Evolutionary conservation across 2,888 invertebrate genomes (phyloP).

Genomic region (Mesoligia furuncula): DNA sequence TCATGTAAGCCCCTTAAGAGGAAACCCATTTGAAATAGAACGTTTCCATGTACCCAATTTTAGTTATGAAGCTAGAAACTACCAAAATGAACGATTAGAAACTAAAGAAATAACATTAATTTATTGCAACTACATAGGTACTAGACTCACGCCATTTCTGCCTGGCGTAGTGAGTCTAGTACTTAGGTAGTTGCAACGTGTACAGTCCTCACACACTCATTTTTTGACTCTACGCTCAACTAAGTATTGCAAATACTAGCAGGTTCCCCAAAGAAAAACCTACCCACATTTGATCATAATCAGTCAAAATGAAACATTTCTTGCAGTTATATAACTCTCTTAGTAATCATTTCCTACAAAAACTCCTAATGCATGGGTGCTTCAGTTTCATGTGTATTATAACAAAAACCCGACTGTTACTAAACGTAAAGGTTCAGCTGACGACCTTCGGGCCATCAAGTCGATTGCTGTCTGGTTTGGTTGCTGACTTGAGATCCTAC

Average conservation of each 20-base stretch:
- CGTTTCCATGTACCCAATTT: neutral
- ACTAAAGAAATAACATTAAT: neutral
- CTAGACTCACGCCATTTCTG: neutral
- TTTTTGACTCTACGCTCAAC: neutral
- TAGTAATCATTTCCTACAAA: constrained; percentile 47
- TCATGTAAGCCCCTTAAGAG: too few species aligned
- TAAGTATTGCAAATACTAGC: neutral
- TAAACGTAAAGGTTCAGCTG: constrained; percentile 55
- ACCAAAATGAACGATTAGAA: neutral
- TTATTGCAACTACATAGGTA: neutral
- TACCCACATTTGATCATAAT: constrained; percentile 15
- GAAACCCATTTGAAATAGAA: neutral
- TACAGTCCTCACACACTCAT: neutral
- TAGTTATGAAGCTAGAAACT: neutral
- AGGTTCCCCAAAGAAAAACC: neutral
- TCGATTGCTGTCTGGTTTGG: constrained; percentile 56
- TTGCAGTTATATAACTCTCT: constrained; percentile 25
- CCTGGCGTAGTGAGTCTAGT: too few species aligned
- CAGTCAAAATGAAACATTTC: constrained; percentile 27
- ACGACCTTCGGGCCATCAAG: constrained; percentile 57
- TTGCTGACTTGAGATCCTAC: constrained; percentile 46
- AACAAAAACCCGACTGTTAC: constrained; percentile 53
- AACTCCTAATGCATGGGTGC: constrained; percentile 53
- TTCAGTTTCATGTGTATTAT: constrained; percentile 59
- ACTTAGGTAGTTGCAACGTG: too few species aligned